phyloP scores from a whole-genome alignment of 2,888 invertebrate genomes.

The Teleiodes luculella region DNA sequence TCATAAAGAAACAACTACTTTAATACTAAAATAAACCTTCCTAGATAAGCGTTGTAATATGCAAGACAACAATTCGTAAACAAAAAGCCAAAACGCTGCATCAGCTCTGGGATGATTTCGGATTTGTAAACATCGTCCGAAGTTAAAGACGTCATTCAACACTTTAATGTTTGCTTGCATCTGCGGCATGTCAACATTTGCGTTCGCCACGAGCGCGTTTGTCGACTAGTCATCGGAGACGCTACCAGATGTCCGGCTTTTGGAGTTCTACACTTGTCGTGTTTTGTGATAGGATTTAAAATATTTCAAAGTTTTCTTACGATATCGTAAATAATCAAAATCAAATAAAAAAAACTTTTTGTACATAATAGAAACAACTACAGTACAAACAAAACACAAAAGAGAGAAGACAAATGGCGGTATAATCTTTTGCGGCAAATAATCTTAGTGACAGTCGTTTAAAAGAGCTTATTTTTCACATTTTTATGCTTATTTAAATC shows the following conservation, averaged over 20 bases:
- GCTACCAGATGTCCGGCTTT: neutral
- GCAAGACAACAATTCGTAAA: neutral
- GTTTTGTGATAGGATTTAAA: no score
- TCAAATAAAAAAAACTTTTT: no score
- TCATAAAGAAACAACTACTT: neutral
- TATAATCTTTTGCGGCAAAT: no score
- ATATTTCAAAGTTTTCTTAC: no score
- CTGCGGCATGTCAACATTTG: slow-evolving; percentile 6
- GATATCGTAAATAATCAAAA: no score
- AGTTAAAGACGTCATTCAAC: neutral
- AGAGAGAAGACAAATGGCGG: no score
- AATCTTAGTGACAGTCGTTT: no score
- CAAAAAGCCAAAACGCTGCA: neutral
- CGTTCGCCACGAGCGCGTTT: slow-evolving; percentile 6
- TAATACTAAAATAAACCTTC: neutral
- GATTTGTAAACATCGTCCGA: neutral
- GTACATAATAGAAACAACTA: no score
- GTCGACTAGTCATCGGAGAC: slow-evolving; percentile 2
- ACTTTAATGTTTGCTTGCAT: neutral
- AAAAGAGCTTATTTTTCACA: no score
- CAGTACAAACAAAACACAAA: no score
- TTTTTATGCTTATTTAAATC: no score
- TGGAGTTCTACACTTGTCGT: no score
- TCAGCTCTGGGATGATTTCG: neutral
- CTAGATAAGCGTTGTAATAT: neutral